Percentiles rank a stretch among this genome's conserved stretches.
Conservation (phyloP, 2,888 invertebrate genomes). For the Xestia c-nigrum region DNA sequence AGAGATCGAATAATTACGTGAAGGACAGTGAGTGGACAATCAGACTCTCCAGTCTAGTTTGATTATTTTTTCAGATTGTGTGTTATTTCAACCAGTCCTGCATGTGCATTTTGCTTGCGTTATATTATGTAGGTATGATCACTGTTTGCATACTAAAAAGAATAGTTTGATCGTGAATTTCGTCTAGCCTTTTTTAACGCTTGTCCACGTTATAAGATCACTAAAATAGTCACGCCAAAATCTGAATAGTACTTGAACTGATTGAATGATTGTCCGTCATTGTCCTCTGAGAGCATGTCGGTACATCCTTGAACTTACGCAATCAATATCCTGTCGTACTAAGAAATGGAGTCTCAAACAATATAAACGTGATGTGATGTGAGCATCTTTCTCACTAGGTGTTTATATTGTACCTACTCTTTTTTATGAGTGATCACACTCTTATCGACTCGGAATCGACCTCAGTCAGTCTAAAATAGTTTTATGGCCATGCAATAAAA, state of each 20-base stretch:
- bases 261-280: conserved; percentile 48
- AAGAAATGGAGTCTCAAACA: not conserved
- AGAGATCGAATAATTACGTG: not conserved
- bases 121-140: not conserved
- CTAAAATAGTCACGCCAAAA: conserved; percentile 13
- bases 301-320: conserved; percentile 31
- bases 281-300: conserved; percentile 8
- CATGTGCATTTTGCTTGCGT: not conserved
- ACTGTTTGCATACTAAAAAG: not conserved
- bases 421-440: not conserved
- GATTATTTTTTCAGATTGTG: not conserved
- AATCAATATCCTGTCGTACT: conserved; percentile 27
- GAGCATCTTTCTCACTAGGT: not conserved
- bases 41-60: not conserved
- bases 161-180: not conserved
- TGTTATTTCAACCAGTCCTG: not conserved
- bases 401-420: not conserved
- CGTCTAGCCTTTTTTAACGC: not conserved
- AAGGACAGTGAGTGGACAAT: not conserved
- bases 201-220: not conserved
- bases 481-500: not conserved
- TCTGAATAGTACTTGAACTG: conserved; percentile 12
- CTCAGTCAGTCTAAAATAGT: not conserved
- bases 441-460: not conserved
- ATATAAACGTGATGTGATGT: not conserved